phyloP scores from a whole-genome alignment of 1,140 invertebrate species.

The Oncopeltus fasciatus region DNA sequence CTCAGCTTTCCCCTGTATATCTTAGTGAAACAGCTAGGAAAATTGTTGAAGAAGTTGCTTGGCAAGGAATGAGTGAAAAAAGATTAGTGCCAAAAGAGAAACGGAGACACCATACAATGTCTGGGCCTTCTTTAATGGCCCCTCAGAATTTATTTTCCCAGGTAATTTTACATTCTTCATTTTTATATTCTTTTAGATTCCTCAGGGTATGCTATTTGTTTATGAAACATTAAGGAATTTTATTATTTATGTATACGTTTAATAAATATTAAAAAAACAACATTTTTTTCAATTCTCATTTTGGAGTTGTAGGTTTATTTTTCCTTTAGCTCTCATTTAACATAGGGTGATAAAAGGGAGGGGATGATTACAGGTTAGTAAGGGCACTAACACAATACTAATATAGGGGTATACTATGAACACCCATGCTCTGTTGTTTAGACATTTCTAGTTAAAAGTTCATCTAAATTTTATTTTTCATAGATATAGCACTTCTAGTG shows the following conservation, averaged over 20 bases:
- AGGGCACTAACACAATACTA: no score
- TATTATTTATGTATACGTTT: neutral
- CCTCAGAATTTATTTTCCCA: constrained; percentile 12
- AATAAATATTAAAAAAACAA: neutral
- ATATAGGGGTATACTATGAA: no score
- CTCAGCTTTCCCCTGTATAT: constrained; percentile 41
- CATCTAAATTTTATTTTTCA: no score
- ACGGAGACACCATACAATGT: constrained; percentile 74
- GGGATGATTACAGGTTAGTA: no score
- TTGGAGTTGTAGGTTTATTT: no score
- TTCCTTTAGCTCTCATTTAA: no score
- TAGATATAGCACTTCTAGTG: no score
- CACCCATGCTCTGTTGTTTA: no score
- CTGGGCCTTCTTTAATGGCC: constrained; percentile 31
- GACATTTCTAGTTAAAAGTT: no score
- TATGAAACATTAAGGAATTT: neutral
- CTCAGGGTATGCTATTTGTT: no score
- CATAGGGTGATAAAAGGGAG: no score
- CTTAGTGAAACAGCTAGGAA: constrained; percentile 70
- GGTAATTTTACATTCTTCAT: constrained; percentile 3
- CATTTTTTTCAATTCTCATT: no score
- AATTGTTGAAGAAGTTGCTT: constrained; percentile 63
- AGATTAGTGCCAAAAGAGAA: constrained; percentile 62
- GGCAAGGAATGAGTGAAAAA: constrained; percentile 24
- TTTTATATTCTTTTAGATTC: neutral